Base-by-base conservation (phyloP, 1,140 invertebrate genomes). In the Drosophila simulans region DNA sequence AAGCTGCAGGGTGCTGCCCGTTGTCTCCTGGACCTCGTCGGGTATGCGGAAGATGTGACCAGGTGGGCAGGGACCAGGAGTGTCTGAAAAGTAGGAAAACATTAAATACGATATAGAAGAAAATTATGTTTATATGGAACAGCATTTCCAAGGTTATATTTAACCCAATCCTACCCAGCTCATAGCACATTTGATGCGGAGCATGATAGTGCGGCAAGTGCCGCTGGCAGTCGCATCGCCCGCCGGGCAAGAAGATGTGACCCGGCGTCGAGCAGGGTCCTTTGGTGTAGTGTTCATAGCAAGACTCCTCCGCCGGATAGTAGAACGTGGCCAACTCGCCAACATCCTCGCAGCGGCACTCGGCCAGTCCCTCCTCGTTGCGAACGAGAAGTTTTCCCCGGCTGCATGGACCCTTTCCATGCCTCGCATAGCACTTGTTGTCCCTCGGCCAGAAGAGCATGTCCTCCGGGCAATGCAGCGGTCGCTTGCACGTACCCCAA, bases 191-290 rank as follows among this genome's bases (percentile, higher is more conserved):
- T 46, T 93, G 92, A 15, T 94, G 95, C 0, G 92, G 90, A 22
- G 94, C 93, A 80, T 97, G 94, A 91, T 95, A 97, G 78, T 97
- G 95, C 3, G 96, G 95, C 71, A 97, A 77, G 64, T 94, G 92
- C 2, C 91, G 69, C 57, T 95, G 93, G 74, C 96, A 97, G 22
- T 96, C 96, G 80, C 96, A 97, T 4, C 91, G 92, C 1, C 94
- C 94, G 5, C 95, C 95, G 0, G 96, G 96, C 56, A 97, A 91
- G 90, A 97, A 97, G 40, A 97, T 91, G 84, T 95, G 94, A 0
- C 96, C 96, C 2, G 93, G 93, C 83, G 95, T 94, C 35, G 94
- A 94, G 82, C 96, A 97, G 4, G 96, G 96, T 1, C 96, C 96
- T 71, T 94, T 94, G 0, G 95, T 95, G 78, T 95, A 97, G 85